Evolutionary conservation across 2,797 vertebrate species (phyloP).

Genomic region (Denticeps clupeoides): DNA sequence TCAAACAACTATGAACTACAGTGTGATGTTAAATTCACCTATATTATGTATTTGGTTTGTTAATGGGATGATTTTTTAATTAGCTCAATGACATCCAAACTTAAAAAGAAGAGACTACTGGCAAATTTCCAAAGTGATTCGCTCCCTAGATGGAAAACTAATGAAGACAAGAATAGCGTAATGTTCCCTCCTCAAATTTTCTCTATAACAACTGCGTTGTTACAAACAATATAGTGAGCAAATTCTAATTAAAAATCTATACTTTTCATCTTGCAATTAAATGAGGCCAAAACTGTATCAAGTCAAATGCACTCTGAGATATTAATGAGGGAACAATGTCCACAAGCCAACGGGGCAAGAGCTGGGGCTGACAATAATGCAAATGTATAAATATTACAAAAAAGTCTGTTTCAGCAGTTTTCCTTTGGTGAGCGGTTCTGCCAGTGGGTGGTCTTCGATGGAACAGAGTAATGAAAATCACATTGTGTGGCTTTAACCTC

Average conservation of each 20-base stretch:
- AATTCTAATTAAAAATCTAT: too few relatives aligned
- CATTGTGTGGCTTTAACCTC: slow-evolving; percentile 46
- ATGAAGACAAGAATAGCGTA: background rate
- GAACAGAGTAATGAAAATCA: slow-evolving; percentile 50
- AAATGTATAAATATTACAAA: slow-evolving; percentile 33
- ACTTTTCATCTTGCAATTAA: too few relatives aligned
- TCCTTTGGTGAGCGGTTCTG: slow-evolving; percentile 22
- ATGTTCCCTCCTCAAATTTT: background rate
- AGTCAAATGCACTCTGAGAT: background rate
- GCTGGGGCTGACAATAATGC: slow-evolving; percentile 35
- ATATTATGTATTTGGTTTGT: too few relatives aligned
- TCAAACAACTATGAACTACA: too few relatives aligned
- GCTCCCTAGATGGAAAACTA: background rate
- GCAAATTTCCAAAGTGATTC: background rate
- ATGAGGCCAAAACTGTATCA: too few relatives aligned
- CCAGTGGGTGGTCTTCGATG: slow-evolving; percentile 48
- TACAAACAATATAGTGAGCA: too few relatives aligned
- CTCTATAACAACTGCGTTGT: background rate
- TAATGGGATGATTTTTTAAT: too few relatives aligned
- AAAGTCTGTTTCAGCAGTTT: slow-evolving; percentile 14
- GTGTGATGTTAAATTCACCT: too few relatives aligned
- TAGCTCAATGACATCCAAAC: too few relatives aligned
- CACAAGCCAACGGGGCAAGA: slow-evolving; percentile 10
- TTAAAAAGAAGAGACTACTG: too few relatives aligned
- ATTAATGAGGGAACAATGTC: background rate